A percentile compares a stretch with the other conserved stretches of the same genome.
phyloP scores from a whole-genome alignment of 2,888 invertebrate species.

The Cenopis cana region DNA sequence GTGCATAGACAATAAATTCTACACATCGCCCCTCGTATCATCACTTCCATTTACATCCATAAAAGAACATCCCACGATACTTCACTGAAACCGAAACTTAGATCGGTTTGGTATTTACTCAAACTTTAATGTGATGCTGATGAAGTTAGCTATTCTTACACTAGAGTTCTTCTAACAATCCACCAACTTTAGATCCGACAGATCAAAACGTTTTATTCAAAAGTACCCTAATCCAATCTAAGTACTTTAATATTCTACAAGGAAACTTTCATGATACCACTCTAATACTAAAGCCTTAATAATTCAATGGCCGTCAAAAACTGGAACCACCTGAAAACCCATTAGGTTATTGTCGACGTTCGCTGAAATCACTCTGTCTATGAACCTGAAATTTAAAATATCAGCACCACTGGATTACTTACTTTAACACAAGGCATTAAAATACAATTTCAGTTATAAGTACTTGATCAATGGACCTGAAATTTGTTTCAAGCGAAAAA shows the following conservation, averaged over 20 bases:
- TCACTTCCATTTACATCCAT: no score
- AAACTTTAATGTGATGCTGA: no score
- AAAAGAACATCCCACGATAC: neutral
- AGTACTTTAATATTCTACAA: constrained; percentile 23
- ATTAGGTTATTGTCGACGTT: constrained; percentile 18
- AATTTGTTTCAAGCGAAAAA: neutral
- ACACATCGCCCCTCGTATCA: no score
- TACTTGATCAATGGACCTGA: neutral
- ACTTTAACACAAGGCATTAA: neutral
- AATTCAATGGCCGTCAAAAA: constrained; percentile 28
- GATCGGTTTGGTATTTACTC: neutral
- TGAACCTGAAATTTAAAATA: constrained; percentile 3
- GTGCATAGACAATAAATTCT: no score
- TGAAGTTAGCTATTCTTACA: constrained; percentile 4
- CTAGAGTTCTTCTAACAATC: neutral
- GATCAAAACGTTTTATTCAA: neutral
- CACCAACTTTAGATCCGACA: neutral
- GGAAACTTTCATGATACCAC: constrained; percentile 14
- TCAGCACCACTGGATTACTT: neutral
- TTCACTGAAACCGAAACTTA: neutral
- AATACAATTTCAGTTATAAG: constrained; percentile 5
- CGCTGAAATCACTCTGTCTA: constrained; percentile 14
- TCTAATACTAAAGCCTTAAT: constrained; percentile 31
- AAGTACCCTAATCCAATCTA: constrained; percentile 7
- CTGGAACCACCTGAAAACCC: constrained; percentile 23